Conservation (phyloP, 2,888 invertebrate species). For the Machimus rusticus region DNA sequence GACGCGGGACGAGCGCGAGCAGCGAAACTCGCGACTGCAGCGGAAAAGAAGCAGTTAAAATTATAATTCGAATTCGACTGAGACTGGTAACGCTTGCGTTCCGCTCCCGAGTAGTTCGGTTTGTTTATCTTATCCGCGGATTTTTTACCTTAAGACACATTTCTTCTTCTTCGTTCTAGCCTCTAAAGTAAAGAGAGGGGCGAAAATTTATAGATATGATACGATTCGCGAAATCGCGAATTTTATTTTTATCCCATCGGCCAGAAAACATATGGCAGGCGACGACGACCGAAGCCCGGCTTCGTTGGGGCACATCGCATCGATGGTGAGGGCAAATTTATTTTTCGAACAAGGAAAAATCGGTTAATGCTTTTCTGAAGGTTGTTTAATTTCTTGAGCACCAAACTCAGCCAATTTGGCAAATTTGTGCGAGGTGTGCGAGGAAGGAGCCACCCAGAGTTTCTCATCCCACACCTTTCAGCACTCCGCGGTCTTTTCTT, state of each 20-base stretch:
- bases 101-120: neutral
- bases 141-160: neutral
- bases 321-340: neutral
- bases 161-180: neutral
- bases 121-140: neutral
- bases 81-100: neutral
- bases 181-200: neutral
- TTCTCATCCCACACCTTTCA: neutral
- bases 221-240: neutral
- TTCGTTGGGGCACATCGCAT: neutral
- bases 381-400: neutral
- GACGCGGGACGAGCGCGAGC: neutral
- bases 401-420: neutral
- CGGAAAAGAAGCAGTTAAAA: neutral
- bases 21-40: neutral
- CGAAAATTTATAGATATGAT: neutral
- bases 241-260: slow-evolving; percentile 1
- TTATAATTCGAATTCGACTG: neutral
- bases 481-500: neutral
- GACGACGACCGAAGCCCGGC: neutral
- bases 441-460: neutral
- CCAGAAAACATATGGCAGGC: neutral
- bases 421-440: neutral
- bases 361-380: neutral
- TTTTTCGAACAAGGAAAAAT: neutral